Evolutionary conservation across 2,888 invertebrate genomes (phyloP).

Genomic region (Eupithecia centaureata): DNA sequence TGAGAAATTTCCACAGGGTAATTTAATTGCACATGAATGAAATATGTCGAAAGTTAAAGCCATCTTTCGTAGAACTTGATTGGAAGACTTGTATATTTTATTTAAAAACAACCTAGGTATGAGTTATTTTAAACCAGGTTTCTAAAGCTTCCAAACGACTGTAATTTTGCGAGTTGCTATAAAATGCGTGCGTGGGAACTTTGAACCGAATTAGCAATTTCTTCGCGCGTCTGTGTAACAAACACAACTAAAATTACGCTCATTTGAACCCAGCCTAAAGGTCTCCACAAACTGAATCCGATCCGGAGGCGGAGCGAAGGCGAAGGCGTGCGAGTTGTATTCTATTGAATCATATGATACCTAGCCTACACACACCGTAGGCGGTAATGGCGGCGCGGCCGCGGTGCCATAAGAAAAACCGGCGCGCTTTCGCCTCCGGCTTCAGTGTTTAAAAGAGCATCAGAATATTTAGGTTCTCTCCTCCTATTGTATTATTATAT

Average conservation of each 20-base stretch:
- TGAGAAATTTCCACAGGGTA: not conserved
- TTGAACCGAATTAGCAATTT: not conserved
- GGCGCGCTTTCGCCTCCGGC: no score
- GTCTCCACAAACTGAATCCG: no score
- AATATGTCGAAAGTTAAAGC: not conserved
- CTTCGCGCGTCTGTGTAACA: not conserved
- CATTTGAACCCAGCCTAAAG: not conserved
- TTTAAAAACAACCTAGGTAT: not conserved
- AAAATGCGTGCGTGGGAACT: not conserved
- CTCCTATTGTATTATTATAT: no score
- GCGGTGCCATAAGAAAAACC: no score
- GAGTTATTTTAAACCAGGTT: not conserved
- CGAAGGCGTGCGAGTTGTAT: no score
- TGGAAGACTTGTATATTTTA: not conserved
- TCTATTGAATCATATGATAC: no score
- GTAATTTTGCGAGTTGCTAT: not conserved
- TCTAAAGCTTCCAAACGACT: not conserved
- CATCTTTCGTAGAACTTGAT: not conserved
- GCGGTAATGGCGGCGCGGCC: no score
- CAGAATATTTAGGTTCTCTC: not conserved
- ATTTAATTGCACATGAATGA: not conserved
- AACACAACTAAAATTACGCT: not conserved
- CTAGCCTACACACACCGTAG: no score
- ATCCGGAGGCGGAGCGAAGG: no score
- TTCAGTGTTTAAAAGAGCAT: no score